Conservation (phyloP, 2,797 vertebrate species). For the Simalia tracyae region DNA sequence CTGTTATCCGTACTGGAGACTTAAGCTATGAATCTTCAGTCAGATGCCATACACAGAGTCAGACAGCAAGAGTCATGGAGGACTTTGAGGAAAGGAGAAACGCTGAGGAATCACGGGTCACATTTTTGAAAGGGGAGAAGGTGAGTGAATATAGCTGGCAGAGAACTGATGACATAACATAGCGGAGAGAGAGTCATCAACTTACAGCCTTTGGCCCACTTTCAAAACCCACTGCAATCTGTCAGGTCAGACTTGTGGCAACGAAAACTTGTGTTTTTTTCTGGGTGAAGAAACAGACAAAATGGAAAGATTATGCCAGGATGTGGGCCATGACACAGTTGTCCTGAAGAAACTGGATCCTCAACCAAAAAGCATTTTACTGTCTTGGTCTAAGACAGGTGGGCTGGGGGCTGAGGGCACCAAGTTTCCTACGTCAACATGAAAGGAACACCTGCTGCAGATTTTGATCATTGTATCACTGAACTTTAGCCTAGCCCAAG, state of each 20-base stretch:
- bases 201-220: no score
- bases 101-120: slow-evolving; percentile 85
- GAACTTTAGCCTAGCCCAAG: background rate
- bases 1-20: slow-evolving; percentile 86
- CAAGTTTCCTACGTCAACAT: background rate
- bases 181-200: background rate
- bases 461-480: no score
- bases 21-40: slow-evolving; percentile 90
- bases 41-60: slow-evolving; percentile 88
- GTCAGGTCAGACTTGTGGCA: no score
- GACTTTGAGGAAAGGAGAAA: slow-evolving; percentile 92
- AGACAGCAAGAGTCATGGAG: slow-evolving; percentile 85
- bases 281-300: background rate
- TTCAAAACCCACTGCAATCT: background rate
- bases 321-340: background rate
- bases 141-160: slow-evolving; percentile 66
- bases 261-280: background rate
- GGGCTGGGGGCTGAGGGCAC: background rate
- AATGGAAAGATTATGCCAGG: background rate
- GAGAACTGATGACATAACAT: background rate
- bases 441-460: background rate
- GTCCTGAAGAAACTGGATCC: no score
- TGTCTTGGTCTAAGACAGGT: background rate
- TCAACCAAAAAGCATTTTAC: background rate
- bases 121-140: slow-evolving; percentile 92